A percentile compares a stretch with the other conserved stretches of the same genome.
These are phyloP conservation scores for Mionectes olivaceus DNA, from an alignment of 2,797 vertebrate species.

Conservation along the genomic window DNA sequence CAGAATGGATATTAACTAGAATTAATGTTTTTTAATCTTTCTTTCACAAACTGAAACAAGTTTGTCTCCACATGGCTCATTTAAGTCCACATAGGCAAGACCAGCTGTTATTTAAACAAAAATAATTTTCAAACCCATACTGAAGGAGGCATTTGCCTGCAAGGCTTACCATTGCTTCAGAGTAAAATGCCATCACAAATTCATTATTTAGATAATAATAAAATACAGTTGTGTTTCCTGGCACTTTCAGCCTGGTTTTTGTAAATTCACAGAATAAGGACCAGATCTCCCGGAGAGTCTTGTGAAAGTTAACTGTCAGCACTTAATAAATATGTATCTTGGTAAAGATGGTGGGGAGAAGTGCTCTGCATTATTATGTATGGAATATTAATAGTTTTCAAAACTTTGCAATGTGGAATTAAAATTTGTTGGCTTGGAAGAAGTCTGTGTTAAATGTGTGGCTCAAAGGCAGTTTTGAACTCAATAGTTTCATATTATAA, in stretches of 20 bases:
- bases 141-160: conserved; percentile 19
- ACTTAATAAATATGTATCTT: conserved; percentile 47
- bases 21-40: conserved; percentile 45
- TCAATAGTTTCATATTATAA: conserved; percentile 32
- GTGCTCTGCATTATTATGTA: background rate
- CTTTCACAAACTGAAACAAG: conserved; percentile 14
- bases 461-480: conserved; percentile 27
- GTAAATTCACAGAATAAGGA: conserved; percentile 16
- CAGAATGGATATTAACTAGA: conserved; percentile 48
- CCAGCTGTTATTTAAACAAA: conserved; percentile 35
- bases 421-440: background rate
- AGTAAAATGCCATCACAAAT: conserved; percentile 24
- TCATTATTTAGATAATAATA: conserved; percentile 49
- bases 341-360: background rate
- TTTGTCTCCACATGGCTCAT: conserved; percentile 30
- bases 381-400: conserved; percentile 5
- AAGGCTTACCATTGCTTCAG: background rate
- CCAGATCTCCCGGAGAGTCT: conserved; percentile 29
- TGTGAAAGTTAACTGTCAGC: conserved; percentile 48
- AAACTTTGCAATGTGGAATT: conserved; percentile 23
- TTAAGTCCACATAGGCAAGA: conserved; percentile 17
- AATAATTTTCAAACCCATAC: background rate
- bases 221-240: conserved; percentile 52
- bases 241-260: background rate
- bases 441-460: conserved; percentile 24